Evolutionary conservation across 53 echinoderm and acorn worm genomes (phyloP).

Genomic region (Luidia sarsii): DNA sequence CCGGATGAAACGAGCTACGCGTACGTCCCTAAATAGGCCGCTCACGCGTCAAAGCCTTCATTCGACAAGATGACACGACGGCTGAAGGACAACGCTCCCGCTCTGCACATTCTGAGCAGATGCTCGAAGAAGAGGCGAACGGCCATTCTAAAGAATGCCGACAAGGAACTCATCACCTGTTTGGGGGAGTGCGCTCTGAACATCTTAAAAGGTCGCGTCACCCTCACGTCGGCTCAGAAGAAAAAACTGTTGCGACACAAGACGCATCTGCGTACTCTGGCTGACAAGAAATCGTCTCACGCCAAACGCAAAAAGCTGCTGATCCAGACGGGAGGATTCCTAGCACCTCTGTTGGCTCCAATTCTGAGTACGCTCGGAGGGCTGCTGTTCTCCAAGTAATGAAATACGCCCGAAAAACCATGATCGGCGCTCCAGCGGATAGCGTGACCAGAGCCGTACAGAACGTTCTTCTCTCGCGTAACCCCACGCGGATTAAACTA

Average conservation of each 20-base stretch:
- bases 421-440: conserved; percentile 26
- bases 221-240: conserved; percentile 24
- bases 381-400: not conserved
- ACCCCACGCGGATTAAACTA: conserved; percentile 5
- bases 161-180: conserved; percentile 35
- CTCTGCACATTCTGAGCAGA: conserved; percentile 53
- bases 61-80: conserved; percentile 3
- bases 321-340: conserved; percentile 46
- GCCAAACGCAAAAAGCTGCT: conserved; percentile 11
- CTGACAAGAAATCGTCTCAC: conserved; percentile 18
- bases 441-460: not conserved
- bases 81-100: conserved; percentile 22
- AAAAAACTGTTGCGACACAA: conserved; percentile 34
- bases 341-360: conserved; percentile 20
- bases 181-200: conserved; percentile 63
- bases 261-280: conserved; percentile 20
- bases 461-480: conserved; percentile 18
- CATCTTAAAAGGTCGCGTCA: conserved; percentile 36
- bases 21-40: conserved; percentile 9
- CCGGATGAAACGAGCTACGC: conserved; percentile 16
- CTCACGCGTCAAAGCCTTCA: not conserved
- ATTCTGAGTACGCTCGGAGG: conserved; percentile 21
- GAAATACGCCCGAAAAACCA: conserved; percentile 36
- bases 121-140: conserved; percentile 27
- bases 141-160: conserved; percentile 7